A percentile compares a stretch with the other conserved stretches of the same genome.
Conservation (phyloP, 2,113 vertebrate genomes). For the Ceyx margarethae region DNA sequence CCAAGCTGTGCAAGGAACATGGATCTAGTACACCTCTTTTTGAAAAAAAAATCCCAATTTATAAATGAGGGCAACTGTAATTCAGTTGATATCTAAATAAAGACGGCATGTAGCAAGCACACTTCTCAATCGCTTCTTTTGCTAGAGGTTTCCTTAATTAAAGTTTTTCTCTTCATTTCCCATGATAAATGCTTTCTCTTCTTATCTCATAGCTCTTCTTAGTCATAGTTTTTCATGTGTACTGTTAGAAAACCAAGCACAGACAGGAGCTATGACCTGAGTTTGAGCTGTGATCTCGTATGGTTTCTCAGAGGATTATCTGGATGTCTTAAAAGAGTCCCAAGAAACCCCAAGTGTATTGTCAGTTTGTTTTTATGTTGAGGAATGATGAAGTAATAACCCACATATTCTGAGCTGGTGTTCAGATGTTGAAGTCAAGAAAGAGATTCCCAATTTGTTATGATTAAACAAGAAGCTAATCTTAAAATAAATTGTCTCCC, state of each 20-base stretch:
- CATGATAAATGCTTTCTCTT: not conserved
- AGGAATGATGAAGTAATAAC: not conserved
- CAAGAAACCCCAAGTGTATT: not conserved
- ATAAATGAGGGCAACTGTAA: not conserved
- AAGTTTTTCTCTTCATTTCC: not conserved
- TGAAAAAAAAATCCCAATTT: not conserved
- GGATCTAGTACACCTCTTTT: not conserved
- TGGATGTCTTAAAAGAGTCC: not conserved
- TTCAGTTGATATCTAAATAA: not conserved
- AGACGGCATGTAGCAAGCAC: not conserved
- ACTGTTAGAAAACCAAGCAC: not conserved
- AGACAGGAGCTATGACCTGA: not conserved
- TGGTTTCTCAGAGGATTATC: not conserved
- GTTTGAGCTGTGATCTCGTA: not conserved
- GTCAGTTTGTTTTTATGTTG: not conserved
- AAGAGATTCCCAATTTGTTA: not conserved
- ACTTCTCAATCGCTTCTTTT: not conserved
- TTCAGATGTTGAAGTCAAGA: not conserved
- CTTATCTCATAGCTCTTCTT: not conserved
- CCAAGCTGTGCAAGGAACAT: not conserved
- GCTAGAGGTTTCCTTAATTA: not conserved
- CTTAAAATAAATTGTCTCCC: not conserved
- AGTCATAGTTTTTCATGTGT: not conserved
- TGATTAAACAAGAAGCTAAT: not conserved
- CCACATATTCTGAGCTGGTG: not conserved